These are phyloP conservation scores for Globia sparganii DNA, from an alignment of 2,888 invertebrate species.

Conservation along the genomic window DNA sequence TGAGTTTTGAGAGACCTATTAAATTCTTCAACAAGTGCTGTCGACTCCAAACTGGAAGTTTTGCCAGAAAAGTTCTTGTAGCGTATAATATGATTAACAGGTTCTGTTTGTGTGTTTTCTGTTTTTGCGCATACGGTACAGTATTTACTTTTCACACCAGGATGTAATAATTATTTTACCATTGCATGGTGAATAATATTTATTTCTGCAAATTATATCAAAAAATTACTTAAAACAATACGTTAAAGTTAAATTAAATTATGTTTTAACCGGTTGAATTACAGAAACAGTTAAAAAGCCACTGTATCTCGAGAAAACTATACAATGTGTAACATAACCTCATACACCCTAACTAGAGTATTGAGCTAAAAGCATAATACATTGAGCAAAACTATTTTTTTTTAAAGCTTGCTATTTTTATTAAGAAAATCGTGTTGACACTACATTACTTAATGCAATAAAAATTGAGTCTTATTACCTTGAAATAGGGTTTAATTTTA, in stretches of 20 bases:
- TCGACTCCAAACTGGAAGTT: not conserved
- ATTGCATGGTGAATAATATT: not conserved
- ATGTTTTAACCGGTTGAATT: not conserved
- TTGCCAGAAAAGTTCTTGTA: not conserved
- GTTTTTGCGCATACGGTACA: not conserved
- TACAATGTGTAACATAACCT: no score
- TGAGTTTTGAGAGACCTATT: constrained; percentile 1
- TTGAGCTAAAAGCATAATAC: no score
- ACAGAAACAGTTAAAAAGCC: no score
- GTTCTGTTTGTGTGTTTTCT: not conserved
- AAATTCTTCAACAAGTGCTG: constrained; percentile 1
- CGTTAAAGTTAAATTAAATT: no score
- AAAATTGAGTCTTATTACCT: no score
- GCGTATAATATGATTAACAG: not conserved
- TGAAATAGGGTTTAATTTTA: no score
- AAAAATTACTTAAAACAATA: not conserved
- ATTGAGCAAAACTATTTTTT: no score
- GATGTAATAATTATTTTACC: not conserved
- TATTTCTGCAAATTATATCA: not conserved
- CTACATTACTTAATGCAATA: no score
- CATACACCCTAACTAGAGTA: no score
- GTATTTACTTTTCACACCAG: not conserved
- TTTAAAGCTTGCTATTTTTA: no score
- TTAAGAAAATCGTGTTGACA: no score
- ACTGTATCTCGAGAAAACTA: no score